Evolutionary conservation across 2,797 vertebrate species (phyloP).

Genomic region (Salarias fasciatus): DNA sequence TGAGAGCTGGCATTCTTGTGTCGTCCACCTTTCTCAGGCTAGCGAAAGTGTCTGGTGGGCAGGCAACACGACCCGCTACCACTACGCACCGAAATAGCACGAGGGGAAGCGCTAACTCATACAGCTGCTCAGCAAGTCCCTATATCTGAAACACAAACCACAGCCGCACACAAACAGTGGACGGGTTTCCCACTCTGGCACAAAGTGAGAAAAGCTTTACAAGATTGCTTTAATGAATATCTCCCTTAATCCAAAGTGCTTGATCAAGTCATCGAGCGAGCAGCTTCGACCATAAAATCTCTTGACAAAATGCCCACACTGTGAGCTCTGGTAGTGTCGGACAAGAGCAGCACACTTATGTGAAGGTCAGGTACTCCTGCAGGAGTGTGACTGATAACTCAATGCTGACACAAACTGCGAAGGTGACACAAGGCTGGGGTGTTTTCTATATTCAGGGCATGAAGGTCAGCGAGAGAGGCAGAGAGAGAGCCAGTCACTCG

Average conservation of each 20-base stretch:
- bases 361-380: constrained; percentile 43
- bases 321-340: constrained; percentile 5
- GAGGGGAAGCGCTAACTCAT: constrained; percentile 46
- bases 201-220: neutral
- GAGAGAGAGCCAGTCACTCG: constrained; percentile 15
- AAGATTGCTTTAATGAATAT: neutral
- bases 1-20: constrained; percentile 22
- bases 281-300: neutral
- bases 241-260: constrained; percentile 1
- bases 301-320: neutral
- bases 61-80: constrained; percentile 64
- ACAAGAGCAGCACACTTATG: constrained; percentile 19
- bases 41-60: constrained; percentile 41
- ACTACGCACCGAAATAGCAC: constrained; percentile 62
- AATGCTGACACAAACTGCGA: constrained; percentile 17
- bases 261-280: neutral
- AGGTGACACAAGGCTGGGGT: constrained; percentile 29
- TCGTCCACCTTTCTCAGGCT: constrained; percentile 53
- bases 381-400: constrained; percentile 29
- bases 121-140: constrained; percentile 23
- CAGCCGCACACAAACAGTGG: neutral
- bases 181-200: neutral
- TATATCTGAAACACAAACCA: constrained; percentile 21
- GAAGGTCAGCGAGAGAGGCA: constrained; percentile 30
- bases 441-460: constrained; percentile 19